Conservation (phyloP, 2,797 vertebrate species). For the Chelonia mydas region DNA sequence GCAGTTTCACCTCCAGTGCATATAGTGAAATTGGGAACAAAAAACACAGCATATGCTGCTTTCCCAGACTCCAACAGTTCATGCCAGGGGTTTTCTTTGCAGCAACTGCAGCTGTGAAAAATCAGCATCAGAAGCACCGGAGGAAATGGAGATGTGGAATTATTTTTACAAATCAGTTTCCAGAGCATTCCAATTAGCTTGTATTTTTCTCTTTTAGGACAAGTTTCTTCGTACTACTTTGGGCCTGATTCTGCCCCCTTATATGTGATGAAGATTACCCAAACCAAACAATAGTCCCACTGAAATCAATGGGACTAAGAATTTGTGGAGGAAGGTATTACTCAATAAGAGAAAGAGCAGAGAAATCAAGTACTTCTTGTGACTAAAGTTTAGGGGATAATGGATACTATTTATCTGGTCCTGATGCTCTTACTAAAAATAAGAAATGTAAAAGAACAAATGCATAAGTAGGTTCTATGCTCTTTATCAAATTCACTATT, state of each 20-base stretch:
- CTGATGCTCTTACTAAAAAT: neutral
- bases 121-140: neutral
- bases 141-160: neutral
- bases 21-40: neutral
- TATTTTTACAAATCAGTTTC: neutral
- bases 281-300: neutral
- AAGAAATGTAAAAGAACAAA: neutral
- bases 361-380: neutral
- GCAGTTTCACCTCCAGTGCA: neutral
- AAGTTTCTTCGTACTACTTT: neutral
- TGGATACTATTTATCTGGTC: neutral
- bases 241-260: neutral
- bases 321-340: neutral
- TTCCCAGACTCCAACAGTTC: neutral
- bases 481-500: neutral
- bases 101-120: neutral
- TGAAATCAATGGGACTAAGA: neutral
- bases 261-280: neutral
- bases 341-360: neutral
- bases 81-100: neutral
- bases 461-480: neutral
- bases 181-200: neutral
- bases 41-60: neutral
- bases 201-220: neutral
- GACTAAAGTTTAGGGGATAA: conserved; percentile 28